Evolutionary conservation across 2,113 vertebrate species (phyloP).

Genomic region (Antidorcas marsupialis): DNA sequence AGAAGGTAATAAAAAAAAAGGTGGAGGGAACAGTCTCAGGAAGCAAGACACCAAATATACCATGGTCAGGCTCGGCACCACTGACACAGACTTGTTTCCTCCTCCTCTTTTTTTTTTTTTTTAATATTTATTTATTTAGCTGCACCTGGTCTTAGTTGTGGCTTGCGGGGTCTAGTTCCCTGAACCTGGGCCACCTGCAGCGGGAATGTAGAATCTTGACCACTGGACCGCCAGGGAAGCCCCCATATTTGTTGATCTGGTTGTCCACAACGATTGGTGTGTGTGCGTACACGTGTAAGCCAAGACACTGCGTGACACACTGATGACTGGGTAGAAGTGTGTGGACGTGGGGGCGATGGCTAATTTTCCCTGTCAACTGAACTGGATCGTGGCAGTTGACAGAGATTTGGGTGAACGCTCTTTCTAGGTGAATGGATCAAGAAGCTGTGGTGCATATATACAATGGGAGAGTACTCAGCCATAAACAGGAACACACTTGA

Average conservation of each 20-base stretch:
- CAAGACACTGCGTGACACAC: background rate
- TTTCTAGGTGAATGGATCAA: background rate
- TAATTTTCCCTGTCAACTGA: background rate
- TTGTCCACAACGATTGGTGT: background rate
- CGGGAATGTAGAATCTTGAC: background rate
- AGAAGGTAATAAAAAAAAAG: background rate
- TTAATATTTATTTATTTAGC: background rate
- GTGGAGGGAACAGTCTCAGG: too few relatives aligned
- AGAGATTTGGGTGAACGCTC: background rate
- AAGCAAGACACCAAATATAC: accelerated
- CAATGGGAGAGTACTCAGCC: background rate
- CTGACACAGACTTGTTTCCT: background rate
- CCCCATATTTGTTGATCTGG: accelerated
- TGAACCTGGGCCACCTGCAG: background rate
- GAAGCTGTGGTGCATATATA: background rate
- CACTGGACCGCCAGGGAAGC: background rate
- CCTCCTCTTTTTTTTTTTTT: background rate
- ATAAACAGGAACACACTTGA: background rate
- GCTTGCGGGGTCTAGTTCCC: background rate
- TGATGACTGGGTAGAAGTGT: background rate
- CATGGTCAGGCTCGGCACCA: accelerated
- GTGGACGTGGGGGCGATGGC: background rate
- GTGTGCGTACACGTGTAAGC: accelerated
- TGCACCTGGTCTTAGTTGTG: background rate
- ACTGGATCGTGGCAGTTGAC: accelerated